A percentile compares a stretch with the other conserved stretches of the same genome.
Conservation (phyloP, 2,888 invertebrate species). For the Tetheella fluctuosa region DNA sequence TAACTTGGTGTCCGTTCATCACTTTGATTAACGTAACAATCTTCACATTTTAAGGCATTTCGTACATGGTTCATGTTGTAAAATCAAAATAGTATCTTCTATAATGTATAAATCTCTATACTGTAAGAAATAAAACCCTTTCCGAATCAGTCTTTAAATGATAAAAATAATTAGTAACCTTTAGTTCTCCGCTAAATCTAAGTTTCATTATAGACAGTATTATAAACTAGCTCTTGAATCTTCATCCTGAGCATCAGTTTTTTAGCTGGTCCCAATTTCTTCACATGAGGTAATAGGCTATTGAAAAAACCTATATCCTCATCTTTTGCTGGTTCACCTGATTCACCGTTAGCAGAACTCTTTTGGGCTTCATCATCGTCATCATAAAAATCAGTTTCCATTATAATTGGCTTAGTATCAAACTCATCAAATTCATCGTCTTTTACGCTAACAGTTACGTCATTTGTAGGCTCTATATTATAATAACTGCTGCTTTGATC, state of each 20-base stretch:
- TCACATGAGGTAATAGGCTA: constrained; percentile 75
- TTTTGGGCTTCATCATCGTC: constrained; percentile 72
- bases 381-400: constrained; percentile 78
- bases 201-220: constrained; percentile 74
- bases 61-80: background rate
- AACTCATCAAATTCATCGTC: constrained; percentile 80
- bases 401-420: constrained; percentile 75
- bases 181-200: constrained; percentile 27
- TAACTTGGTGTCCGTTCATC: too few relatives aligned
- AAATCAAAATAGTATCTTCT: background rate
- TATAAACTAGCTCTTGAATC: constrained; percentile 77
- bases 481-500: constrained; percentile 62
- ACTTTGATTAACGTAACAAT: background rate
- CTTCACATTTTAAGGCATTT: background rate
- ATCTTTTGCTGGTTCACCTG: constrained; percentile 59
- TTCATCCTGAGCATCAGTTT: constrained; percentile 79
- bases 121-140: background rate
- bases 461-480: constrained; percentile 52
- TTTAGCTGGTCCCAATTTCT: constrained; percentile 74
- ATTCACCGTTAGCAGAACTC: constrained; percentile 39
- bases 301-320: constrained; percentile 79
- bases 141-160: constrained; percentile 10
- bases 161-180: background rate
- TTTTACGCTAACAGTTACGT: constrained; percentile 44
- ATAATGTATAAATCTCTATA: background rate